phyloP scores from a whole-genome alignment of 2,113 vertebrate genomes.

The Kryptolebias marmoratus region DNA sequence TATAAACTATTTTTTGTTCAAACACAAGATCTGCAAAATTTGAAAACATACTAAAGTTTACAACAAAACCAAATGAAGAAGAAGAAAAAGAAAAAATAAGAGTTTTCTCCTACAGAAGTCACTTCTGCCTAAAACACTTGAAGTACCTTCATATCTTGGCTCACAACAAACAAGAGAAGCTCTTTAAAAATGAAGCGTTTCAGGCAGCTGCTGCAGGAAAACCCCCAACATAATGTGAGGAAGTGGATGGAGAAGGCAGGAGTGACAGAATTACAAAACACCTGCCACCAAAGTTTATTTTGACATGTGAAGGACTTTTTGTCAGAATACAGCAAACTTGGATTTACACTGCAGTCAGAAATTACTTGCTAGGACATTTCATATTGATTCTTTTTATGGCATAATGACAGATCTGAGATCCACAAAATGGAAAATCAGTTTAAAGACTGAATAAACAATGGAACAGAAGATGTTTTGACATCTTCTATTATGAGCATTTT shows the following conservation, averaged over 20 bases:
- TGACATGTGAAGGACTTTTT: neutral
- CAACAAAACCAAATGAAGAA: too few species aligned
- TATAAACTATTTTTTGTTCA: neutral
- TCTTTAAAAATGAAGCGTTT: neutral
- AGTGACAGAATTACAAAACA: neutral
- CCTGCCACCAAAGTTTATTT: neutral
- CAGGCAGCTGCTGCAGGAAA: neutral
- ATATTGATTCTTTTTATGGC: neutral
- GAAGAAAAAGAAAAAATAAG: too few species aligned
- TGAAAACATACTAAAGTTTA: neutral
- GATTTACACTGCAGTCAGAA: neutral
- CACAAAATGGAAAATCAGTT: too few species aligned
- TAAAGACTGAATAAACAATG: too few species aligned
- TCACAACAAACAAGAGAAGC: neutral
- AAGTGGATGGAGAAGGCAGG: neutral
- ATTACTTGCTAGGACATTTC: neutral
- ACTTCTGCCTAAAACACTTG: neutral
- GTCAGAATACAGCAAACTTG: neutral
- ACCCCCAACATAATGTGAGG: neutral
- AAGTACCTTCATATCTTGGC: neutral
- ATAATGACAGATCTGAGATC: too few species aligned
- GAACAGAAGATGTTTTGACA: too few species aligned
- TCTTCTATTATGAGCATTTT: too few species aligned
- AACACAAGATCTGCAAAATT: neutral
- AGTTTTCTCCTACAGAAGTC: neutral